phyloP scores from a whole-genome alignment of 2,888 invertebrate species.

The Gordius sp. region DNA sequence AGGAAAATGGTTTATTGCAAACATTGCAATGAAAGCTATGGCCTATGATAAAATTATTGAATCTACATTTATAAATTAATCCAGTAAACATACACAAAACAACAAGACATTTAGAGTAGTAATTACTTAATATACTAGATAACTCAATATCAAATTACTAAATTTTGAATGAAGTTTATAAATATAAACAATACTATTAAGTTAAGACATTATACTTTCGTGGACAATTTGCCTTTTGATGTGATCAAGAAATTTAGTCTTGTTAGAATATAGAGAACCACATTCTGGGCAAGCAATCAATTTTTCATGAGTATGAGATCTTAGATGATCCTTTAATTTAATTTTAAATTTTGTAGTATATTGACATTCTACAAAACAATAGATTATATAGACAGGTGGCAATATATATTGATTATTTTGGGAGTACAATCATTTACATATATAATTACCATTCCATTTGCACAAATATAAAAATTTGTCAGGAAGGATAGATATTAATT shows the following conservation, averaged over 20 bases:
- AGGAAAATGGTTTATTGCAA: constrained; percentile 8
- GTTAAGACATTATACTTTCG: constrained; percentile 1
- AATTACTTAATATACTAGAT: no score
- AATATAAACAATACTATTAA: not conserved
- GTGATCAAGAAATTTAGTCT: constrained; percentile 7
- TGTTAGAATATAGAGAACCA: constrained; percentile 1
- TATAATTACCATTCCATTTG: no score
- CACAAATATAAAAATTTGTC: no score
- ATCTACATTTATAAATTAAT: not conserved
- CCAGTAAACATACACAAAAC: not conserved
- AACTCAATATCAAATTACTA: no score
- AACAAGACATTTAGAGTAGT: not conserved
- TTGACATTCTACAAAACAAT: not conserved
- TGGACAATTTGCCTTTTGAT: not conserved
- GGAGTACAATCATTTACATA: no score
- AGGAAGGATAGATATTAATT: no score
- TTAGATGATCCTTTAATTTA: not conserved
- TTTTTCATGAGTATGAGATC: constrained; percentile 10
- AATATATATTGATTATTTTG: no score
- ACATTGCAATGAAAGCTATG: not conserved
- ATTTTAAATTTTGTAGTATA: not conserved
- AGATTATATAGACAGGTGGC: no score
- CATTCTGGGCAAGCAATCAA: not conserved
- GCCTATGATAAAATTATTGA: not conserved
- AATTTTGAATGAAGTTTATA: no score